Conservation (phyloP, 2,888 invertebrate species). For the Thyatira batis region DNA sequence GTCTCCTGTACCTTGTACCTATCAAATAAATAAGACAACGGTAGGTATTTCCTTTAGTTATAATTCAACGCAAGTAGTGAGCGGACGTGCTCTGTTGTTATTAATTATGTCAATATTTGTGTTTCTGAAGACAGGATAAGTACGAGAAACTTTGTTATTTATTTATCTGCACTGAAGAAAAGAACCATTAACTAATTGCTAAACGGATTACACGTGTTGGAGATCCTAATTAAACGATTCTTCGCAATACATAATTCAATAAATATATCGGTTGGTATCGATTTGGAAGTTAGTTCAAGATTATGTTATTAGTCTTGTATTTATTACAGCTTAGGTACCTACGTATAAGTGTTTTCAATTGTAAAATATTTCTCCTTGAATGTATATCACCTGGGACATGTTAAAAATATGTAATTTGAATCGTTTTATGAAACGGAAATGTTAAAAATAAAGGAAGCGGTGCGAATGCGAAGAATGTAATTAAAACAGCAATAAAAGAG, state of each 20-base stretch:
- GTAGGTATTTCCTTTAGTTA: conserved; percentile 43
- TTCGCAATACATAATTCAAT: neutral
- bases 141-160: conserved; percentile 57
- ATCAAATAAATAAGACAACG: conserved; percentile 24
- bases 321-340: no score
- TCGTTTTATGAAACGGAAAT: conserved; percentile 47
- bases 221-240: conserved; percentile 19
- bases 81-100: conserved; percentile 63
- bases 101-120: conserved; percentile 74
- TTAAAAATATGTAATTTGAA: conserved; percentile 33
- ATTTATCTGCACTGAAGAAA: conserved; percentile 52
- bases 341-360: neutral
- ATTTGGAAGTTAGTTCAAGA: neutral
- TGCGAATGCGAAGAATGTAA: conserved; percentile 67
- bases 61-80: conserved; percentile 55
- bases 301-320: neutral
- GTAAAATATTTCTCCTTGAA: neutral
- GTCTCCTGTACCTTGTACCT: conserved; percentile 5
- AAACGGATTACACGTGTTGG: conserved; percentile 38
- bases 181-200: conserved; percentile 53
- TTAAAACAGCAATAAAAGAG: conserved; percentile 72
- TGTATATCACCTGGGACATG: neutral
- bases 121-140: conserved; percentile 60
- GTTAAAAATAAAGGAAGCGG: conserved; percentile 52
- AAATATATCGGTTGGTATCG: neutral